A percentile compares a stretch with the other conserved stretches of the same genome.
Evolutionary conservation across 2,888 invertebrate species (phyloP).

Genomic region (Lutraria lutraria): DNA sequence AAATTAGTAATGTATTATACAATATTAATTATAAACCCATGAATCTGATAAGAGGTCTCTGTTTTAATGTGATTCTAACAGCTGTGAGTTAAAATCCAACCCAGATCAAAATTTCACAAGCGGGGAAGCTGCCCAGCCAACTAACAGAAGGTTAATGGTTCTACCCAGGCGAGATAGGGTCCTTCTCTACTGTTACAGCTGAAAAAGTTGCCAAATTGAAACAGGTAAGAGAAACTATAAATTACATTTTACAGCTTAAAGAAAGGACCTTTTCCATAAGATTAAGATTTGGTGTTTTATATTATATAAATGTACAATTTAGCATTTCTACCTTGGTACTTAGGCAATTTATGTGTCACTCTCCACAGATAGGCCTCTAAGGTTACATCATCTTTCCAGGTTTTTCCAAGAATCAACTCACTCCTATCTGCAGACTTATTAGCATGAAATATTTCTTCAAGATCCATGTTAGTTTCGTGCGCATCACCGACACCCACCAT

Average conservation of each 20-base stretch:
- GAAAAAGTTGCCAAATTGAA: too few relatives aligned
- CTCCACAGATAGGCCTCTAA: constrained; percentile 29
- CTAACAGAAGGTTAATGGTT: too few relatives aligned
- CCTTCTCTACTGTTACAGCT: too few relatives aligned
- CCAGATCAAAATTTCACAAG: too few relatives aligned
- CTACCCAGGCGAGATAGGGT: too few relatives aligned
- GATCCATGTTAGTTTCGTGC: not conserved
- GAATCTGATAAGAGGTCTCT: too few relatives aligned
- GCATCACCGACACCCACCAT: not conserved
- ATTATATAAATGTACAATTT: not conserved
- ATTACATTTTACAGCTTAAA: not conserved
- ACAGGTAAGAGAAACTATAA: too few relatives aligned
- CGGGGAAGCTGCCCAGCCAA: too few relatives aligned
- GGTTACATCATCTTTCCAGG: constrained; percentile 30
- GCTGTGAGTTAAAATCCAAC: too few relatives aligned
- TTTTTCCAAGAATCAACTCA: constrained; percentile 2
- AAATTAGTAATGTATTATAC: not conserved
- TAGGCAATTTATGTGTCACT: constrained; percentile 22
- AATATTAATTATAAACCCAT: too few relatives aligned
- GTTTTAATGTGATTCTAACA: too few relatives aligned
- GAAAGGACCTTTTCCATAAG: not conserved
- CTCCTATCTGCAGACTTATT: not conserved
- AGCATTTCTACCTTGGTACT: constrained; percentile 28
- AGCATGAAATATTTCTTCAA: not conserved
- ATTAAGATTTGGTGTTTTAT: not conserved